phyloP scores from a whole-genome alignment of 2,888 invertebrate genomes.

The Cheilosia soror region DNA sequence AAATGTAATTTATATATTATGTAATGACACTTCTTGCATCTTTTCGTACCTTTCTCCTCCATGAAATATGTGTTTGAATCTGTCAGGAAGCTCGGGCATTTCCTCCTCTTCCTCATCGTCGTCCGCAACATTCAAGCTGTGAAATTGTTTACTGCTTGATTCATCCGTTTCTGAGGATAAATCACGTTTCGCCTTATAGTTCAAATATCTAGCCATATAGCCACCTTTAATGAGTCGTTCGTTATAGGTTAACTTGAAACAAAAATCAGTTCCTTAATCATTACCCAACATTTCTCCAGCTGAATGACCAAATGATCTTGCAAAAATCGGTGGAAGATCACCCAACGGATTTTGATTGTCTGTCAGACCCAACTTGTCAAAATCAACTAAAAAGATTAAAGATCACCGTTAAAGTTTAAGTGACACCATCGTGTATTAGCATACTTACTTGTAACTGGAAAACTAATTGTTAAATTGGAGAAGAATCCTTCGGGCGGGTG shows the following conservation, averaged over 20 bases:
- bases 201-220: conserved; percentile 89
- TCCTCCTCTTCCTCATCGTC: conserved; percentile 76
- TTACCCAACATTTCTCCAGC: conserved; percentile 88
- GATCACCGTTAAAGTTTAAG: neutral
- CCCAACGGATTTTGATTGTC: conserved; percentile 95
- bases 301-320: conserved; percentile 90
- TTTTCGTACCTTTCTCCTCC: conserved; percentile 88
- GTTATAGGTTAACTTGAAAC: neutral
- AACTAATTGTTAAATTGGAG: conserved; percentile 92
- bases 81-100: conserved; percentile 82
- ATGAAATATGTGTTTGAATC: conserved; percentile 87
- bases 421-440: neutral
- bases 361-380: conserved; percentile 93
- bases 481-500: conserved; percentile 94
- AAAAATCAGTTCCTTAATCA: conserved; percentile 13
- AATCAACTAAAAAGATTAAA: conserved; percentile 87
- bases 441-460: conserved; percentile 92
- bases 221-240: conserved; percentile 84
- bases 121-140: conserved; percentile 52
- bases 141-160: conserved; percentile 26
- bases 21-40: neutral
- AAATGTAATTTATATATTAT: conserved; percentile 78
- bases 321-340: conserved; percentile 90
- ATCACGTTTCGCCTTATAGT: conserved; percentile 85
- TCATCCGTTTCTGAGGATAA: conserved; percentile 80